These are phyloP conservation scores for Ariopsis seemanni DNA, from an alignment of 2,113 vertebrate genomes.

Conservation along the genomic window DNA sequence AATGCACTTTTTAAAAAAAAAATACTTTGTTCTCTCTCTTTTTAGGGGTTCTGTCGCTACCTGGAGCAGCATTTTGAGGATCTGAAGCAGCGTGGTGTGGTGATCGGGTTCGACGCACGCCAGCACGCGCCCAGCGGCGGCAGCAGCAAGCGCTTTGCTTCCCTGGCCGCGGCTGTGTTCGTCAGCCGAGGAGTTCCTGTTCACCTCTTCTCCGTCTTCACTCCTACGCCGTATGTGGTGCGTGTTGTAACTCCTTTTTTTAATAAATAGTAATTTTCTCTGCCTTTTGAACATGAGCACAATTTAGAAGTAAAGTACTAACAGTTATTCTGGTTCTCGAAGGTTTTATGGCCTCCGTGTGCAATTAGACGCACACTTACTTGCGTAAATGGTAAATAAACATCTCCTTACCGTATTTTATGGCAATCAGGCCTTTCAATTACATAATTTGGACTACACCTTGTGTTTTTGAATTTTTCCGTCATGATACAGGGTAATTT, in stretches of 20 bases:
- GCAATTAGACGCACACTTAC: too few relatives aligned
- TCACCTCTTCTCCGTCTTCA: slow-evolving; percentile 87
- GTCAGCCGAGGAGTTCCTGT: slow-evolving; percentile 86
- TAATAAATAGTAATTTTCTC: not conserved
- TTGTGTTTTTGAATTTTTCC: too few relatives aligned
- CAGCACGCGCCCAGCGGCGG: slow-evolving; percentile 85
- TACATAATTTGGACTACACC: too few relatives aligned
- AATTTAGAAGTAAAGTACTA: too few relatives aligned
- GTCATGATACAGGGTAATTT: too few relatives aligned
- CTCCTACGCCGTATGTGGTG: slow-evolving; percentile 97
- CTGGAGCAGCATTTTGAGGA: slow-evolving; percentile 83
- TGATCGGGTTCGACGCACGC: slow-evolving; percentile 90
- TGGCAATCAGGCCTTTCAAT: too few relatives aligned
- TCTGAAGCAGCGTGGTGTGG: slow-evolving; percentile 86
- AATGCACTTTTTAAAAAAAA: not conserved
- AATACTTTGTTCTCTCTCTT: not conserved
- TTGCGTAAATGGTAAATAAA: too few relatives aligned
- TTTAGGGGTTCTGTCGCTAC: slow-evolving; percentile 89
- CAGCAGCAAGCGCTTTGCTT: slow-evolving; percentile 86
- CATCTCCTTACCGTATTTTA: too few relatives aligned
- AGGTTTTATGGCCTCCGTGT: not conserved
- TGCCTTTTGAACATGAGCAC: too few relatives aligned
- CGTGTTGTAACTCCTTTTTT: not conserved
- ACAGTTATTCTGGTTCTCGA: not conserved
- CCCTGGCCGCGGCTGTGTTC: slow-evolving; percentile 85